phyloP scores from a whole-genome alignment of 2,888 invertebrate species.

The Scelioninae gen. 1 region DNA sequence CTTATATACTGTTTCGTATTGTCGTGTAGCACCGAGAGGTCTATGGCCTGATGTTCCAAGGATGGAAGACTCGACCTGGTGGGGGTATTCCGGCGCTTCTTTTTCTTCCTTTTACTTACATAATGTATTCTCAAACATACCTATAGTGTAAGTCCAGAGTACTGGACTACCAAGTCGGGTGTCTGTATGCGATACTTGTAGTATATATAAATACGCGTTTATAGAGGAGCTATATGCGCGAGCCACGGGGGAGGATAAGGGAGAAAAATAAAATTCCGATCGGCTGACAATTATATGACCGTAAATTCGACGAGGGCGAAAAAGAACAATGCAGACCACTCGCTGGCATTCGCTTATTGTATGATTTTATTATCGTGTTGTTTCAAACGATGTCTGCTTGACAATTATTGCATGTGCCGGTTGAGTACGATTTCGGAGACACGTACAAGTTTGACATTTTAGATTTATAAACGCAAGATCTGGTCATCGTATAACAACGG shows the following conservation, averaged over 20 bases:
- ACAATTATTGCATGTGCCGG: slow-evolving; percentile 28
- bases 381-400: slow-evolving; percentile 6
- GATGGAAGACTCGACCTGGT: slow-evolving; percentile 64
- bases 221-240: no score
- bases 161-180: slow-evolving; percentile 48
- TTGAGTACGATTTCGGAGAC: neutral
- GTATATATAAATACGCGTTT: slow-evolving; percentile 30
- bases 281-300: slow-evolving; percentile 48
- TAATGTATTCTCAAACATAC: slow-evolving; percentile 79
- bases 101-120: slow-evolving; percentile 77
- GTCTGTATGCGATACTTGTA: slow-evolving; percentile 26
- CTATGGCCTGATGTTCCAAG: slow-evolving; percentile 79
- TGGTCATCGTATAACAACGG: no score
- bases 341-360: slow-evolving; percentile 31
- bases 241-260: slow-evolving; percentile 23
- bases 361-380: slow-evolving; percentile 26
- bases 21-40: slow-evolving; percentile 77
- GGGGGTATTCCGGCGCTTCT: slow-evolving; percentile 72
- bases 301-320: slow-evolving; percentile 34
- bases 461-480: no score
- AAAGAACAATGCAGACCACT: slow-evolving; percentile 24
- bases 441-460: neutral
- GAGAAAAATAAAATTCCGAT: slow-evolving; percentile 39
- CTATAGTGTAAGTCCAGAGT: slow-evolving; percentile 71
- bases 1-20: slow-evolving; percentile 72